These are phyloP conservation scores for Triplophysa dalaica DNA, from an alignment of 2,113 vertebrate genomes.

Conservation along the genomic window DNA sequence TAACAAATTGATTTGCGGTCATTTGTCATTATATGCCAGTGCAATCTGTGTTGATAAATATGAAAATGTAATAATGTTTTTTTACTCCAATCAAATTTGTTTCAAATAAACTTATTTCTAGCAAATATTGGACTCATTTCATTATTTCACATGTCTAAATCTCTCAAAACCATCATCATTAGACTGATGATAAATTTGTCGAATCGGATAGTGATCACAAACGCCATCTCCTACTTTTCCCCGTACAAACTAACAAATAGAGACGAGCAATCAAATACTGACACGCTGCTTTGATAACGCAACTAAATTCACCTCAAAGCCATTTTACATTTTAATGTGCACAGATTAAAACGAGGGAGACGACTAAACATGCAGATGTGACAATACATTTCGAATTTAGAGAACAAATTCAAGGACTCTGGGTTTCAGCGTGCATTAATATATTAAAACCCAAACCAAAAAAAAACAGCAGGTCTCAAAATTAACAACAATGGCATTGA, in stretches of 20 bases:
- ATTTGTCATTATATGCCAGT: background rate
- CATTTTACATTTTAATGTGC: conserved; percentile 18
- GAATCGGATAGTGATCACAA: background rate
- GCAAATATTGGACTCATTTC: background rate
- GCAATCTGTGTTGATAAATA: background rate
- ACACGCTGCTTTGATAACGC: conserved; percentile 20
- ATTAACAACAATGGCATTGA: background rate
- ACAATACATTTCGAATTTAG: conserved; percentile 8
- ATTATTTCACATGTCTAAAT: background rate
- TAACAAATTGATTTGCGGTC: background rate
- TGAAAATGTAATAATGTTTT: too few species aligned
- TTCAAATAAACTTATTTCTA: background rate
- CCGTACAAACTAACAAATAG: background rate
- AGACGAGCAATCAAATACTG: conserved; percentile 12
- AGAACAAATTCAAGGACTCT: background rate
- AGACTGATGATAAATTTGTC: background rate
- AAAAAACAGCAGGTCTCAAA: background rate
- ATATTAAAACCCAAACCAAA: background rate
- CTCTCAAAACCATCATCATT: background rate
- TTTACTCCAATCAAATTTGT: background rate
- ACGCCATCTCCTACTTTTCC: background rate
- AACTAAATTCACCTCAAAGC: background rate
- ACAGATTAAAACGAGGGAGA: conserved; percentile 14
- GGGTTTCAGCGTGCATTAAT: background rate
- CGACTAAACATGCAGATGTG: conserved; percentile 10